Percentiles rank a stretch among this genome's conserved stretches.
Conservation (phyloP, 2,113 vertebrate genomes). For the Monopterus albus region DNA sequence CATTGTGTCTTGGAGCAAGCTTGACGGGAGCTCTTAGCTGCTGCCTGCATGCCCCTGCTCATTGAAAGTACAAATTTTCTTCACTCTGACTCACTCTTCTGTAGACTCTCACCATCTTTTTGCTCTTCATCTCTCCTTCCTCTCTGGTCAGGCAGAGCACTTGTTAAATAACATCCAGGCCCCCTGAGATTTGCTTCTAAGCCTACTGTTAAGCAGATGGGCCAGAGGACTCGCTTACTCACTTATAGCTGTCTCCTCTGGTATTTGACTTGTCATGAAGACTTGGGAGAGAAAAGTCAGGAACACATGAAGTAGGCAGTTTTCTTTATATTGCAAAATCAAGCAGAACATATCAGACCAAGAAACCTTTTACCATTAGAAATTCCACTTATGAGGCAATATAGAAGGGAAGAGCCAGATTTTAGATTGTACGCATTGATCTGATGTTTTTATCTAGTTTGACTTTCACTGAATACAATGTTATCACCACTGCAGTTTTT, state of each 20-base stretch:
- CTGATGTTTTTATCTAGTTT: conserved; percentile 16
- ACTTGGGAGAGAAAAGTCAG: not conserved
- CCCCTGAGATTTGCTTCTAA: conserved; percentile 42
- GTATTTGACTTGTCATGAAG: conserved; percentile 25
- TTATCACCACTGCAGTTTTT: conserved; percentile 32
- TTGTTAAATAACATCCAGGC: conserved; percentile 52
- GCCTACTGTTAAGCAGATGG: conserved; percentile 20
- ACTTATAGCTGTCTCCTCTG: conserved; percentile 46
- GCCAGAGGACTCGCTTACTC: conserved; percentile 29
- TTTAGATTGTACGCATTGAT: not conserved
- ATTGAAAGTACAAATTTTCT: conserved; percentile 20
- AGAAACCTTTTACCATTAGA: conserved; percentile 1
- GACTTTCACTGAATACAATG: not conserved
- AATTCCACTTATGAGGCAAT: not conserved
- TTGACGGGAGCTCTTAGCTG: conserved; percentile 50
- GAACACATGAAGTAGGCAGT: conserved; percentile 5
- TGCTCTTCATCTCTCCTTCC: conserved; percentile 2
- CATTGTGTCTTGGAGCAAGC: conserved; percentile 60
- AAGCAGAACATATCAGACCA: not conserved
- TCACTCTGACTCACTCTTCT: conserved; percentile 12
- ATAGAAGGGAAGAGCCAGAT: not conserved
- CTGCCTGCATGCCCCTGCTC: conserved; percentile 9
- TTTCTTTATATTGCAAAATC: not conserved
- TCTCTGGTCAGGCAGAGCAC: conserved; percentile 2
- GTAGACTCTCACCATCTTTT: not conserved